A percentile compares a stretch with the other conserved stretches of the same genome.
phyloP scores from a whole-genome alignment of 64 coral and sea anemone species.

The Hydrozoanthus tunicans region DNA sequence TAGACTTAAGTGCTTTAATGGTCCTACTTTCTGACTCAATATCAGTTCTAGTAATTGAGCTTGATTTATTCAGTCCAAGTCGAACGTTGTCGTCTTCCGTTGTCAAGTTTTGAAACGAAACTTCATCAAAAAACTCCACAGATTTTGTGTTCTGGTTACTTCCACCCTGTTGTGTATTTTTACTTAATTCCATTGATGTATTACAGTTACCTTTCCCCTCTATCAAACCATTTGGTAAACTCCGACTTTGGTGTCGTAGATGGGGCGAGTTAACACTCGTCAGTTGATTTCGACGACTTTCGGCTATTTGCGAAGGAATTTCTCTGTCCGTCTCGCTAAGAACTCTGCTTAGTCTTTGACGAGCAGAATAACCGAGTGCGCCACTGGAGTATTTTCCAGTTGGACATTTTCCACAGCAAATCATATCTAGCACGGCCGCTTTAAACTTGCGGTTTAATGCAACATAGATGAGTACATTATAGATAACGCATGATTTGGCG shows the following conservation, averaged over 20 bases:
- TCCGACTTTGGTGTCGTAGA: conserved; percentile 8
- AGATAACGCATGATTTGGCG: conserved; percentile 96
- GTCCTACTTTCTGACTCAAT: neutral
- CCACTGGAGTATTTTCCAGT: conserved; percentile 4
- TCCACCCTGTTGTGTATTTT: neutral
- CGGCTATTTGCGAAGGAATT: neutral
- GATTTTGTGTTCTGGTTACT: neutral
- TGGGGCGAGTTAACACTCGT: neutral
- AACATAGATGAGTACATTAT: conserved; percentile 95
- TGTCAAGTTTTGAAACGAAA: conserved; percentile 14
- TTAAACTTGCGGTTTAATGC: conserved; percentile 89
- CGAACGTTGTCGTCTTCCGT: neutral
- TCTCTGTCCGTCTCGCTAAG: conserved; percentile 67
- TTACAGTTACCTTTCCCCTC: neutral
- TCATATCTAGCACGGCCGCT: conserved; percentile 69
- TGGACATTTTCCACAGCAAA: conserved; percentile 75
- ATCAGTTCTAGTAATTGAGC: neutral
- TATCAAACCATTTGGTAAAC: neutral
- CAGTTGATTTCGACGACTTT: conserved; percentile 14
- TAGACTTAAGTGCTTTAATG: neutral
- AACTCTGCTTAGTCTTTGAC: conserved; percentile 59
- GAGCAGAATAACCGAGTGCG: neutral
- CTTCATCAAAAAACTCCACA: conserved; percentile 28
- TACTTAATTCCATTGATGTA: neutral
- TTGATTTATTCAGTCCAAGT: neutral